Conservation (phyloP, 2,888 invertebrate species). For the Chromoteleia sp. region DNA sequence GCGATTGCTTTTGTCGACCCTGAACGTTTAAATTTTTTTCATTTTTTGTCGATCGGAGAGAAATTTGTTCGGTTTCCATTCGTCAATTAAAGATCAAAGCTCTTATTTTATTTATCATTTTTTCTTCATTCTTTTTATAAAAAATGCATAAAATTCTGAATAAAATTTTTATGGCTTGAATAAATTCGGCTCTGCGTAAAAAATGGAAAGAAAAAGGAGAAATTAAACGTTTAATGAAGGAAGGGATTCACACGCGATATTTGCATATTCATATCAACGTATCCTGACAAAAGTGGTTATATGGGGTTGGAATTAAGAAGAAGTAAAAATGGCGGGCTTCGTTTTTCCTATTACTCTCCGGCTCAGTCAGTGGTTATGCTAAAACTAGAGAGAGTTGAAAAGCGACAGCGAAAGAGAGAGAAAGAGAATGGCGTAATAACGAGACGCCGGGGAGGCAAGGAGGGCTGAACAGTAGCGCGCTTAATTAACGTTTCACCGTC, state of each 20-base stretch:
- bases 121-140: background rate
- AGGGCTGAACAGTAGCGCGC: conserved; percentile 56
- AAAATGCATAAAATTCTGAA: conserved; percentile 3
- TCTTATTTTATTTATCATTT: background rate
- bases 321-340: conserved; percentile 55
- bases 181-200: background rate
- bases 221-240: conserved; percentile 45
- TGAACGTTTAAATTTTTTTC: conserved; percentile 4
- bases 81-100: conserved; percentile 18
- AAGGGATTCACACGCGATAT: conserved; percentile 44
- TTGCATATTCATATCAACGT: conserved; percentile 58
- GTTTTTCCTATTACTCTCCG: conserved; percentile 54
- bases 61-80: conserved; percentile 2
- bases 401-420: conserved; percentile 18
- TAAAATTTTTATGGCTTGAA: background rate
- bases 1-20: conserved; percentile 35
- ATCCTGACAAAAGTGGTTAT: conserved; percentile 53
- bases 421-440: conserved; percentile 56
- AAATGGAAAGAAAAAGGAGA: conserved; percentile 22
- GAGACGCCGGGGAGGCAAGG: conserved; percentile 38
- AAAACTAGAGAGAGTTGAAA: conserved; percentile 41
- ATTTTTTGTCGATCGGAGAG: background rate
- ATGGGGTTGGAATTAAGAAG: conserved; percentile 46
- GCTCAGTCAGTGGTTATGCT: conserved; percentile 47
- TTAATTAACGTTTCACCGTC: conserved; percentile 70